Evolutionary conservation across 2,113 vertebrate genomes (phyloP).

Genomic region (Ptyas mucosa): DNA sequence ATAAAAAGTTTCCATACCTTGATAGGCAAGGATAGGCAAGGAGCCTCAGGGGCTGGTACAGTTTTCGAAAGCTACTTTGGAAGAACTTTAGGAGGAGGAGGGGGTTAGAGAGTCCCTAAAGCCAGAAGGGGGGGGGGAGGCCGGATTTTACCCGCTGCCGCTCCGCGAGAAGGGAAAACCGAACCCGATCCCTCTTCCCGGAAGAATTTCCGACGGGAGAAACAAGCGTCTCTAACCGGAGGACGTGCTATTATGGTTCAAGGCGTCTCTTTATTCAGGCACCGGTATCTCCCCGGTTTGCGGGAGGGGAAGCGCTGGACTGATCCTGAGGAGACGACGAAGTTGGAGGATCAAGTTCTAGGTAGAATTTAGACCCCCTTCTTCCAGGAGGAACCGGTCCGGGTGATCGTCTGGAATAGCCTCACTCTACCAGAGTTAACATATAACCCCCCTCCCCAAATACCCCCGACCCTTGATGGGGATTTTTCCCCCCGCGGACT

Average conservation of each 20-base stretch:
- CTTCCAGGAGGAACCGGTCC: background rate
- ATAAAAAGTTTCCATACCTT: background rate
- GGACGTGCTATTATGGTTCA: background rate
- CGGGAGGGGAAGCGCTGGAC: background rate
- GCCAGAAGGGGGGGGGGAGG: background rate
- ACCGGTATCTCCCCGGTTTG: conserved; percentile 4
- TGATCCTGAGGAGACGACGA: background rate
- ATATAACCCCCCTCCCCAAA: rapidly evolving
- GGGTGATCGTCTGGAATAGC: background rate
- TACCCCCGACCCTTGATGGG: background rate
- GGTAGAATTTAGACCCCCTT: too few species aligned
- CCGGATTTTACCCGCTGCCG: background rate
- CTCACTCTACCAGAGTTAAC: background rate
- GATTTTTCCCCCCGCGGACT: background rate
- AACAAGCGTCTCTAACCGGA: background rate
- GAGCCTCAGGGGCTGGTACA: background rate
- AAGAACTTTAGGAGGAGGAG: background rate
- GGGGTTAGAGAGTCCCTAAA: background rate
- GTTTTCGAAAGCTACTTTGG: too few species aligned
- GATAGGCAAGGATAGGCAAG: background rate
- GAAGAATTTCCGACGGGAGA: background rate
- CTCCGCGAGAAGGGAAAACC: background rate
- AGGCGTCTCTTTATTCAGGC: background rate
- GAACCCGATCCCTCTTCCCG: background rate
- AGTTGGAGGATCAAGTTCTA: too few species aligned